These are phyloP conservation scores for Ptyas mucosa DNA, from an alignment of 2,113 vertebrate genomes.

Conservation along the genomic window DNA sequence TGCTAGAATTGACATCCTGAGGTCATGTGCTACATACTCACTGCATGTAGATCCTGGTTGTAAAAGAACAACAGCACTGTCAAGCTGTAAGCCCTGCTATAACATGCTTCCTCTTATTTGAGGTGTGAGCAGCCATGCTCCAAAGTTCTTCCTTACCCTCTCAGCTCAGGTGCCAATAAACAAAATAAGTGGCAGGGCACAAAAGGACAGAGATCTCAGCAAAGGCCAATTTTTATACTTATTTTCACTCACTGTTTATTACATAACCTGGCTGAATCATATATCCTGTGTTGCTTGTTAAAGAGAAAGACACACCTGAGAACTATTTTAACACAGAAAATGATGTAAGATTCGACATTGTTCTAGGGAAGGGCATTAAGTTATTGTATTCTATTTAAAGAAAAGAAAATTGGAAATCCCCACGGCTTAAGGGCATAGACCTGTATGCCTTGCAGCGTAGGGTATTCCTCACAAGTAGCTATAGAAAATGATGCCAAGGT, in stretches of 20 bases:
- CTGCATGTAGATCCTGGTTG: not conserved
- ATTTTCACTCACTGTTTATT: not conserved
- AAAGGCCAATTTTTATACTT: not conserved
- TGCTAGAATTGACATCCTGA: not conserved
- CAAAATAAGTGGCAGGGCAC: not conserved
- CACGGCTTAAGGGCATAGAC: not conserved
- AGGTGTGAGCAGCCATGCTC: not conserved
- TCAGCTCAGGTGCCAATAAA: not conserved
- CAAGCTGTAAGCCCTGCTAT: not conserved
- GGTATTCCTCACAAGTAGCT: not conserved
- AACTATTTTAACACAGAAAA: not conserved
- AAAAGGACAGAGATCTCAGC: not conserved
- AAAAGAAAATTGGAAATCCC: not conserved
- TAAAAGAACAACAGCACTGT: not conserved
- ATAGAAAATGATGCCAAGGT: too few species aligned
- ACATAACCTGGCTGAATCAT: not conserved
- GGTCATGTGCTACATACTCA: not conserved
- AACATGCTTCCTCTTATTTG: constrained; percentile 2
- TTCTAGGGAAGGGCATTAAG: not conserved
- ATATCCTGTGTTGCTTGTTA: not conserved
- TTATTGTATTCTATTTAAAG: not conserved
- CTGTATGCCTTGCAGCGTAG: not conserved
- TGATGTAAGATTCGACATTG: not conserved
- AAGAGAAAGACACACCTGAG: not conserved
- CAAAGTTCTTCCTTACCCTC: not conserved